Evolutionary conservation across 2,113 vertebrate genomes (phyloP), one percentile per base, ranked within the genome.

Genomic region (Rhizomys pruinosus): DNA sequence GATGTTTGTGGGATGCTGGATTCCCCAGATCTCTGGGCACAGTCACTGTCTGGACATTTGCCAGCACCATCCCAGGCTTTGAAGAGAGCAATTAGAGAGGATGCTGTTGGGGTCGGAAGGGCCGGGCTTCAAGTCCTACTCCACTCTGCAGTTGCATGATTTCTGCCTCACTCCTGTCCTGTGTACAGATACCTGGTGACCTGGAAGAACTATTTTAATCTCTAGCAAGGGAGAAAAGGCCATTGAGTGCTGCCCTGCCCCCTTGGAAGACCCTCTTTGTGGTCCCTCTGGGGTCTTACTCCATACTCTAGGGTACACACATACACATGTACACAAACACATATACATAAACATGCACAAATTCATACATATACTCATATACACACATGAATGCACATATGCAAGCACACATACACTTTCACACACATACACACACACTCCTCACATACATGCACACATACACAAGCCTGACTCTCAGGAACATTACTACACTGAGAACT

Each of bases 231-330:
- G 39, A 16, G 5, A 39, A n/a, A 25, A 23, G 64, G 34, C 77
- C 37, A 7, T 0, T 10, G 0, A 61, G 32, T 32, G n/a, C 69
- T 3, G 59, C 32, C 9, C 37, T 22, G 2, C 0, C 23, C 12
- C 15, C 3, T 0, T 2, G 3, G 19, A 37, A 1, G 10, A 27
- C 17, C 71, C 23, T 61, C 23, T 61, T 17, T 64, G 15, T 22
- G 27, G 27, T 27, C 64, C 25, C 42, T 19, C 25, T 44, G 39
- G 63, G 39, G 59, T 23, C 59, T 19, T 10, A 44, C 79, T 3
- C 1, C 27, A n/a, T n/a, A n/a, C n/a, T n/a, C n/a, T n/a, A n/a
- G n/a, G n/a, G n/a, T 52, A 52, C 47, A 52, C 11, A 52, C 47
- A 52, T 22, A 61, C 22, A 61, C 59, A 4, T 61, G 22, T 19